Percentiles rank a stretch among this genome's conserved stretches.
These are phyloP conservation scores for Theonella swinhoei DNA, from an alignment of 37 sponge, comb jelly and placozoan genomes.

Conservation along the genomic window DNA sequence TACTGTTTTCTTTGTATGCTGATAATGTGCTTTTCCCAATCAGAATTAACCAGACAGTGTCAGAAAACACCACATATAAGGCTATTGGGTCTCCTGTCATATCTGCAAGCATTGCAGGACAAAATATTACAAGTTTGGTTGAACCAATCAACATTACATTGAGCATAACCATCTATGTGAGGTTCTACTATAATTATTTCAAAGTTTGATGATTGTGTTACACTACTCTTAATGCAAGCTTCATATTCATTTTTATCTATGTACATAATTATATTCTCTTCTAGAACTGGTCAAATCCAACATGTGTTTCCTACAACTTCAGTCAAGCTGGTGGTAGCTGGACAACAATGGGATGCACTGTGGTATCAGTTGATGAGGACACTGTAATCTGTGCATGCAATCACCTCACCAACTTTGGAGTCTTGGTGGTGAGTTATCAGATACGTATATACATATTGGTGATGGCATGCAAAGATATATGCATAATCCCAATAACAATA, in stretches of 20 bases:
- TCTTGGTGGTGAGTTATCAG: constrained; percentile 60
- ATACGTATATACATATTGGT: too few relatives aligned
- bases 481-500: too few relatives aligned
- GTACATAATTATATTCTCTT: neutral
- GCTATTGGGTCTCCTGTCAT: constrained; percentile 12
- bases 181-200: neutral
- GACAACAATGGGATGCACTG: constrained; percentile 41
- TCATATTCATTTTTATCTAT: too few relatives aligned
- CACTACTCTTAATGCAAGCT: too few relatives aligned
- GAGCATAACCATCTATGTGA: neutral
- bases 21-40: constrained; percentile 7
- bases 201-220: neutral
- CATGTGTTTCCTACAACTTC: constrained; percentile 66
- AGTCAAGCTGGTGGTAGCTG: constrained; percentile 38
- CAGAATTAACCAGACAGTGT: neutral
- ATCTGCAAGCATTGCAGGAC: constrained; percentile 16
- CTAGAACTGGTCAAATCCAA: constrained; percentile 26
- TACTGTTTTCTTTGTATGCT: constrained; percentile 2
- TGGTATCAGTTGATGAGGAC: neutral
- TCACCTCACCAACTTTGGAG: constrained; percentile 75
- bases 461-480: too few relatives aligned
- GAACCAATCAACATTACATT: constrained; percentile 13
- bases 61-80: neutral
- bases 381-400: constrained; percentile 49
- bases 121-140: neutral